These are phyloP conservation scores for Amphiprion percula DNA, from an alignment of 2,113 vertebrate species.

Conservation along the genomic window DNA sequence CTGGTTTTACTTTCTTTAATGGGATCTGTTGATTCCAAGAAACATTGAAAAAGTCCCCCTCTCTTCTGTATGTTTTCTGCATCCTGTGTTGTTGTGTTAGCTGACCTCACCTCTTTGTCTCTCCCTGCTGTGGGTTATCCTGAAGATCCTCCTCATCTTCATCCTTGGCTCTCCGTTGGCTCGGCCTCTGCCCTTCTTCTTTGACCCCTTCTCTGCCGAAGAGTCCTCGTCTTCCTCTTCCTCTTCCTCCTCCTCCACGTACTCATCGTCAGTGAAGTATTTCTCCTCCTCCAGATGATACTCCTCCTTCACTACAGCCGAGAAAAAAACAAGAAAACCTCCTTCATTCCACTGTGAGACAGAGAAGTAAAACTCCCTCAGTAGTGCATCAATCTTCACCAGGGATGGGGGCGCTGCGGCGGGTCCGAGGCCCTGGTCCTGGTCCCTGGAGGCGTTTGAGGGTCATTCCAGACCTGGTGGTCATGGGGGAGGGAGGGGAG, in stretches of 20 bases:
- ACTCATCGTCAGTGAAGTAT: constrained; percentile 82
- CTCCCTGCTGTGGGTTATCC: constrained; percentile 88
- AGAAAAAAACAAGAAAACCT: background rate
- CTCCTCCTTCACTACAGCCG: constrained; percentile 75
- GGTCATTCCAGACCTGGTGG: constrained; percentile 82
- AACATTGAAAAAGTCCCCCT: no score
- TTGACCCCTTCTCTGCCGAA: constrained; percentile 59
- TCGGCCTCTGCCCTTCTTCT: constrained; percentile 79
- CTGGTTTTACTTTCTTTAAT: no score
- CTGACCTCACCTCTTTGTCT: constrained; percentile 86
- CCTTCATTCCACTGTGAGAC: no score
- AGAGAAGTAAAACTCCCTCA: no score
- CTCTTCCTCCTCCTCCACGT: constrained; percentile 75
- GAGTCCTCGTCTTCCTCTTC: constrained; percentile 74
- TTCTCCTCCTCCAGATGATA: constrained; percentile 80
- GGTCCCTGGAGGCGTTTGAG: constrained; percentile 68
- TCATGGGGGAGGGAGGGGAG: constrained; percentile 79
- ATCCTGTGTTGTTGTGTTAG: background rate
- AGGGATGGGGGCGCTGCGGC: constrained; percentile 58
- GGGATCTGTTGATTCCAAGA: no score
- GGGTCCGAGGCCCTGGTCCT: constrained; percentile 42
- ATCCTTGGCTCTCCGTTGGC: constrained; percentile 78
- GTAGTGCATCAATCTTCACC: constrained; percentile 57
- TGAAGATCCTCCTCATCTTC: constrained; percentile 86
- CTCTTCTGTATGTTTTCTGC: no score